Base-by-base conservation (phyloP, 2,797 vertebrate genomes). In the Momotus momota region DNA sequence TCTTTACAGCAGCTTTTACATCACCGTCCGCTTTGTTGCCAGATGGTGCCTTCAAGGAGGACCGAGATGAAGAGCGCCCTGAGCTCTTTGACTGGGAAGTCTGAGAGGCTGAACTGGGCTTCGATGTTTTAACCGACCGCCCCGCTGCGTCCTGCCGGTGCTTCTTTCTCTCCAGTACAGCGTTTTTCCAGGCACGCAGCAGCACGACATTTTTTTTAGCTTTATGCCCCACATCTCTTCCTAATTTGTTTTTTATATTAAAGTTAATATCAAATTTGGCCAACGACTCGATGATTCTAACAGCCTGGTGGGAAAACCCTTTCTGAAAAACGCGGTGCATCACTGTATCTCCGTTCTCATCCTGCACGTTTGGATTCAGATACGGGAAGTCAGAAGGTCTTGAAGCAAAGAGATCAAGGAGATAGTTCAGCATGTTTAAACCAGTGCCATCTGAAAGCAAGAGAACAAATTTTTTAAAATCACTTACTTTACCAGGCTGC, bases 271-370 rank as follows among this genome's bases (percentile, higher is more conserved):
- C 97, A 55, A 98, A 98, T 94, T 96, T 98, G 70, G 95, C 97
- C 85, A 98, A n/a, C 25, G 96, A 90, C 14, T 97, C 97, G 0
- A 97, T 88, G 78, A 98, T 79, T 96, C 92, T 98, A 82, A 95
- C 97, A 13, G 95, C 55, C 12, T 98, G 97, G 81, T 95, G 98
- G 14, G 95, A 86, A 96, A 90, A 96, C 57, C 96, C 95, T 83
- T 45, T 98, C 93, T 98, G 98, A 93, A 98, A 98, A 84, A 98
- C 54, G 91, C 98, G 41, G 61, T 98, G 98, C 98, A 98, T 98
- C 72, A 98, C 81, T 5, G 98, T 98, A 88, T 98, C 97, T 35
- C 98, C 98, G 19, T 91, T 90, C 33, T 92, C 52, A 27, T 98
- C 98, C 88, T 98, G 98, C 18, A 62, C 9, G 4, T 98, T 98